Percentiles rank a stretch among this genome's conserved stretches.
Evolutionary conservation across 1,140 invertebrate species (phyloP).

Genomic region (Tenebrio molitor): DNA sequence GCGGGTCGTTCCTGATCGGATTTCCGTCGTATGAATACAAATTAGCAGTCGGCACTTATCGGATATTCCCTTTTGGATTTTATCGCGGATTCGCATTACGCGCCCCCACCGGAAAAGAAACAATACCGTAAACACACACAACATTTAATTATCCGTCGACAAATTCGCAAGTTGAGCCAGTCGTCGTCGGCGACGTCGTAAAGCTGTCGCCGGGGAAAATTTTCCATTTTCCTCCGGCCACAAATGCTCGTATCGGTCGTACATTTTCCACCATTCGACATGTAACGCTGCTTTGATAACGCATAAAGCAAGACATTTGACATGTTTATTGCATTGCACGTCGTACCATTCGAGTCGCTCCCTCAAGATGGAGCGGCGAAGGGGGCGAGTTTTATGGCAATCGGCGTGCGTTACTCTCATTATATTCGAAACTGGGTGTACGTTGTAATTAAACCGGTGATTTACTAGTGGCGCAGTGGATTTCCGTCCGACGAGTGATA

Average conservation of each 20-base stretch:
- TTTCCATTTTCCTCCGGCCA: constrained; percentile 23
- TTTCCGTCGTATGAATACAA: constrained; percentile 44
- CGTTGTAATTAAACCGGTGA: constrained; percentile 40
- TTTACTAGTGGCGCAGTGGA: constrained; percentile 36
- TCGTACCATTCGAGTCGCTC: constrained; percentile 22
- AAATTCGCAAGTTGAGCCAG: neutral
- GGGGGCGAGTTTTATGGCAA: constrained; percentile 16
- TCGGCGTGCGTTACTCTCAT: constrained; percentile 35
- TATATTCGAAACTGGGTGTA: constrained; percentile 36
- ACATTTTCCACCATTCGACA: constrained; percentile 20
- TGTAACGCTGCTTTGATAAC: constrained; percentile 30
- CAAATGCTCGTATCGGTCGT: constrained; percentile 18
- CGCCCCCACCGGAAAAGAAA: neutral
- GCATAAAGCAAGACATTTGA: constrained; percentile 35
- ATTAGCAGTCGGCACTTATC: constrained; percentile 24
- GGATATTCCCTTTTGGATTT: constrained; percentile 28
- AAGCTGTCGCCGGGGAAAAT: constrained; percentile 13
- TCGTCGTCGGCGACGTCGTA: neutral
- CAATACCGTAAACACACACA: neutral
- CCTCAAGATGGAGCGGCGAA: constrained; percentile 13
- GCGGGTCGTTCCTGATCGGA: constrained; percentile 43
- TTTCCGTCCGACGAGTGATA: constrained; percentile 23
- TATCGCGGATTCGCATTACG: constrained; percentile 2
- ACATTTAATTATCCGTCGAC: neutral
- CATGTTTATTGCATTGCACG: constrained; percentile 37